Base-by-base conservation (phyloP, 2,113 vertebrate genomes). In the Amphiprion ocellaris region DNA sequence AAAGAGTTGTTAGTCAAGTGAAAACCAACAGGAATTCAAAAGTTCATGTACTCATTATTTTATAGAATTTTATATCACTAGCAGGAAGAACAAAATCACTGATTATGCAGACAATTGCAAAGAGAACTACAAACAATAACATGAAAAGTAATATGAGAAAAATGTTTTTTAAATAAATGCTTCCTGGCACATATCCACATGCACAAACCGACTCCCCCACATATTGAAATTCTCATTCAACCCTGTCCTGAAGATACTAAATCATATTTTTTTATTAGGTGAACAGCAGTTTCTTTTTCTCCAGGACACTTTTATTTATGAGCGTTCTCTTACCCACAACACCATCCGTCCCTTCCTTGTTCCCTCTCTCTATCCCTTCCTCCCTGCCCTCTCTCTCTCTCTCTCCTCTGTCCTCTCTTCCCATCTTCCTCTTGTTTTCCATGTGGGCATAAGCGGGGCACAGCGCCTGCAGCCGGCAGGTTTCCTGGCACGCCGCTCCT, bases 401-500 rank as follows among this genome's bases (percentile, higher is more conserved):
- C 70, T 72, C 76, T 74, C 64, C 61, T 77, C 76, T 28, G 15
- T 85, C 83, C 77, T 76, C 83, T 85, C 81, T 87, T 90, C 84
- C 88, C 66, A 76, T 87, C 90, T 90, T 93, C 89, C 91, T 92
- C 93, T 92, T 92, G 90, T 94, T 95, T 94, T 94, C 90, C 88
- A 86, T 56, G 71, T 49, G 81, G 91, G 87, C 90, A 85, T 88
- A 81, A 85, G 90, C 64, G 21, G 85, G 82, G 76, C 87, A 60
- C 85, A 86, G 88, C 71, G 78, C 89, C 83, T 64, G 64, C 80
- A 75, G 89, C 74, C 83, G 77, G 80, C 87, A 67, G 84, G 89
- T 91, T 95, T 95, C 95, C 94, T 94, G 93, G 91, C 93, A 93
- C 77, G 55, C 92, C 79, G 90, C 92, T 92, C 88, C 91, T 92